Evolutionary conservation across 1,140 invertebrate genomes (phyloP).

Genomic region (Homarus americanus): DNA sequence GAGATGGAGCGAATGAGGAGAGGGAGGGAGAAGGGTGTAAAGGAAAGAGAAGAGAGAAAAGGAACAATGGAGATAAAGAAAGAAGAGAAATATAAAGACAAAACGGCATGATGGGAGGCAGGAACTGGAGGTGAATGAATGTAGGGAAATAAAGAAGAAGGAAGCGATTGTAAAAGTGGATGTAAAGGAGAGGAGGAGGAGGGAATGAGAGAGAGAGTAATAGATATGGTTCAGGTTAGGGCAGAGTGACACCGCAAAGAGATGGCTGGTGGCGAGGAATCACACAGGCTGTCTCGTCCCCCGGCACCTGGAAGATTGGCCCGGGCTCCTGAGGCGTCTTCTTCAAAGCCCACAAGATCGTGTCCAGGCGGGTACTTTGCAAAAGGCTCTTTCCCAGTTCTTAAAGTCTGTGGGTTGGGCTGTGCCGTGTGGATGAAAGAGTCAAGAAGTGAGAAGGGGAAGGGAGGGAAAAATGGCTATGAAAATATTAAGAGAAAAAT

Average conservation of each 20-base stretch:
- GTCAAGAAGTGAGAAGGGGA: not conserved
- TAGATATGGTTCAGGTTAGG: not conserved
- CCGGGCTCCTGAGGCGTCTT: too few relatives aligned
- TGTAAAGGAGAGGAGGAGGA: not conserved
- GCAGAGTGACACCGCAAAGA: too few relatives aligned
- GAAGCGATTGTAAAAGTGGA: not conserved
- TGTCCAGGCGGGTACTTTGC: too few relatives aligned
- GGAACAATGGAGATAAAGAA: not conserved
- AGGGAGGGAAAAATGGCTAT: not conserved
- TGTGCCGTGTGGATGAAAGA: not conserved
- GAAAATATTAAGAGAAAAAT: not conserved
- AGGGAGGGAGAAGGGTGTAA: slow-evolving; percentile 4
- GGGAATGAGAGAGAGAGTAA: not conserved
- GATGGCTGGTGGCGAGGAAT: too few relatives aligned
- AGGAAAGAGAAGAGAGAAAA: not conserved
- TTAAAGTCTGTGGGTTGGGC: too few relatives aligned
- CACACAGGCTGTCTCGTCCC: too few relatives aligned
- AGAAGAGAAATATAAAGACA: too few relatives aligned
- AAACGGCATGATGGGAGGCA: not conserved
- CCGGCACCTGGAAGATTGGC: too few relatives aligned
- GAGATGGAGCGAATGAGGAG: not conserved
- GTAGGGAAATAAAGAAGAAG: not conserved
- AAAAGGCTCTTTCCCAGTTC: too few relatives aligned
- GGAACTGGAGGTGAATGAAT: not conserved
- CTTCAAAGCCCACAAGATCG: too few relatives aligned